Evolutionary conservation across 2,113 vertebrate genomes (phyloP).

Genomic region (Acinonyx jubatus): DNA sequence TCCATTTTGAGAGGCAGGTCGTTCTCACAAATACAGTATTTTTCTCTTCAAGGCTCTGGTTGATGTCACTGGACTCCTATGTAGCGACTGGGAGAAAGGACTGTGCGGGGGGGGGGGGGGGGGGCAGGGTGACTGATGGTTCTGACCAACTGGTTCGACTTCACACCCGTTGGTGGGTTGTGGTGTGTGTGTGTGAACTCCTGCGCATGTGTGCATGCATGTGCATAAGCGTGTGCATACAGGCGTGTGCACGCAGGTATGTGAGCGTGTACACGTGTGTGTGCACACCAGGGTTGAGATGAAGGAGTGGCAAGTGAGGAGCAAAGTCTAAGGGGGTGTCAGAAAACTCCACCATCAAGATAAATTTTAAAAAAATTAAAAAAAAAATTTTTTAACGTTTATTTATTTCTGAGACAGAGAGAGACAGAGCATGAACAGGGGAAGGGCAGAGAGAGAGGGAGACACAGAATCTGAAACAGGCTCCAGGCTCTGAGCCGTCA

Average conservation of each 20-base stretch:
- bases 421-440: too few relatives aligned
- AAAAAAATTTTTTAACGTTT: too few relatives aligned
- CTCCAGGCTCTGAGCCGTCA: too few relatives aligned
- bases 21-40: not conserved
- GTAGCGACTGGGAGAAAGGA: not conserved
- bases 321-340: not conserved
- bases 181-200: not conserved
- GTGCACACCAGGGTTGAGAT: not conserved
- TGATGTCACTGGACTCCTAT: not conserved
- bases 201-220: not conserved
- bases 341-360: not conserved
- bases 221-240: not conserved
- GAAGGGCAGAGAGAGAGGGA: too few relatives aligned
- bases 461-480: too few relatives aligned
- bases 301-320: not conserved
- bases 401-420: not conserved
- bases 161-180: not conserved
- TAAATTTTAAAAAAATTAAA: not conserved
- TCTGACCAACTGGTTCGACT: too few relatives aligned
- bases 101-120: accelerated
- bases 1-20: not conserved
- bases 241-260: not conserved
- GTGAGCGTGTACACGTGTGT: not conserved
- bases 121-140: not conserved
- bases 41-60: not conserved